These are phyloP conservation scores for Hypena proboscidalis DNA, from an alignment of 2,888 invertebrate genomes.

Conservation along the genomic window DNA sequence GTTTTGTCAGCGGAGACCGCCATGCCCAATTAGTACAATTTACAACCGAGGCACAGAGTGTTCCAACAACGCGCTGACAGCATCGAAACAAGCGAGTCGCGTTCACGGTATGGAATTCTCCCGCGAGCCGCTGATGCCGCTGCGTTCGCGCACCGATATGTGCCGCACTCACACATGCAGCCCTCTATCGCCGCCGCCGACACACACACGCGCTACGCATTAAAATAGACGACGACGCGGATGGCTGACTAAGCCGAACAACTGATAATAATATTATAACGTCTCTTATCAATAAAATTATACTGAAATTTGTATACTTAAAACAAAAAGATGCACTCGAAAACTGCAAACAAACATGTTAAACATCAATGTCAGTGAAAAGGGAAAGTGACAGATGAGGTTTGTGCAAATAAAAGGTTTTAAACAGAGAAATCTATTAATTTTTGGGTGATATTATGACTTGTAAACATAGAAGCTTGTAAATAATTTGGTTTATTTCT, in stretches of 20 bases:
- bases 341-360: constrained; percentile 8
- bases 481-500: too few relatives aligned
- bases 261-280: constrained; percentile 53
- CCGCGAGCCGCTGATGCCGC: constrained; percentile 66
- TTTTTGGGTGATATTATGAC: too few relatives aligned
- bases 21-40: constrained; percentile 83
- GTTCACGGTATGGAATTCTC: constrained; percentile 80
- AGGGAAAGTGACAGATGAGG: too few relatives aligned
- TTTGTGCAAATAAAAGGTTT: too few relatives aligned
- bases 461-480: too few relatives aligned
- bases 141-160: constrained; percentile 76
- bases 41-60: constrained; percentile 74
- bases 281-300: constrained; percentile 50
- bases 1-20: constrained; percentile 75
- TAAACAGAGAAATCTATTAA: too few relatives aligned
- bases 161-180: constrained; percentile 61
- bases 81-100: constrained; percentile 76
- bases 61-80: constrained; percentile 78
- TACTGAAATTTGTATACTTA: constrained; percentile 30
- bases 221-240: constrained; percentile 58
- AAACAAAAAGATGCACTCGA: constrained; percentile 10
- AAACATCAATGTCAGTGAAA: constrained; percentile 5
- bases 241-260: constrained; percentile 41
- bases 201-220: constrained; percentile 52
- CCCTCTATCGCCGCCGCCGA: constrained; percentile 24